These are phyloP conservation scores for Aporrectodea caliginosa DNA, from an alignment of 1,140 invertebrate species.

Conservation along the genomic window DNA sequence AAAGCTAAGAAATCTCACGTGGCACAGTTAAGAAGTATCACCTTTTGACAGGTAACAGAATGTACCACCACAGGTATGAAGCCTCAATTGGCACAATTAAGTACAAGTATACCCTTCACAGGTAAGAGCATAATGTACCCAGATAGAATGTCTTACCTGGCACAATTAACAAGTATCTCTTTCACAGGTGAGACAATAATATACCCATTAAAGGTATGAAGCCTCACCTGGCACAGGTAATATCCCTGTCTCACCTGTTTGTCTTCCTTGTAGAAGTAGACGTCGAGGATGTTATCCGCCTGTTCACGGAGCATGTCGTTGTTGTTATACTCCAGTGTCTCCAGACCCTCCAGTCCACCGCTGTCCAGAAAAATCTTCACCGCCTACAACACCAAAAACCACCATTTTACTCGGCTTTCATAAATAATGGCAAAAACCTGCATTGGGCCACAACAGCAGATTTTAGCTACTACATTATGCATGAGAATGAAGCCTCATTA, in stretches of 20 bases:
- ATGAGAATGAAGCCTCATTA: too few species aligned
- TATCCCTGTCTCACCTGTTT: constrained; percentile 12
- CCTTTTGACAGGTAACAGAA: background rate
- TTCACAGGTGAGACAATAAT: background rate
- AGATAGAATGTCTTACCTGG: background rate
- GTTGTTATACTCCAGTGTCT: constrained; percentile 16
- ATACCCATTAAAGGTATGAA: background rate
- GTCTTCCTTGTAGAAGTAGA: constrained; percentile 12
- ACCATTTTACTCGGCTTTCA: too few species aligned
- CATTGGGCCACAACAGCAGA: too few species aligned
- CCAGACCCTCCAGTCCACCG: constrained; percentile 13
- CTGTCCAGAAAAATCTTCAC: background rate
- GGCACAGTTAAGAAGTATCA: too few species aligned
- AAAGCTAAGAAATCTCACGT: too few species aligned
- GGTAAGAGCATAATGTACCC: too few species aligned
- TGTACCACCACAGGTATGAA: background rate
- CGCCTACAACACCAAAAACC: too few species aligned
- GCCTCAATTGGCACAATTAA: background rate
- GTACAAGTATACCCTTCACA: too few species aligned
- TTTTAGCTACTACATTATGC: too few species aligned
- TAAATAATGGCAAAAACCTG: too few species aligned
- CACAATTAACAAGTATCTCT: background rate
- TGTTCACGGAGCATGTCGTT: constrained; percentile 5
- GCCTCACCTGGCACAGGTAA: background rate
- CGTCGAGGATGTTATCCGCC: constrained; percentile 13